Percentiles rank a stretch among this genome's conserved stretches.
phyloP scores from a whole-genome alignment of 2,888 invertebrate species.

The Nudaria mundana region DNA sequence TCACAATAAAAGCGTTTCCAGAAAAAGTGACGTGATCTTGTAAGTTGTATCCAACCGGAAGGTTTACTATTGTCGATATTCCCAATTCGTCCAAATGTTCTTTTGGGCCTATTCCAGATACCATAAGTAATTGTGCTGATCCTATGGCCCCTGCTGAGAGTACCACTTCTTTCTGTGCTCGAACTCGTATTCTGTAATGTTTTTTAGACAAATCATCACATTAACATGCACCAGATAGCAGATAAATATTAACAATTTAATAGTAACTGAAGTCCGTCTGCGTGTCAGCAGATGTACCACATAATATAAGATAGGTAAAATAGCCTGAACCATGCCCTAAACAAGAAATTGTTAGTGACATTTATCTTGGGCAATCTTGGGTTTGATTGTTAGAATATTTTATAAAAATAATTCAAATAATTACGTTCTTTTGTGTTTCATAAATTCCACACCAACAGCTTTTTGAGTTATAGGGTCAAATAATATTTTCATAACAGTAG shows the following conservation, averaged over 20 bases:
- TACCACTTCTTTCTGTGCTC: slow-evolving; percentile 88
- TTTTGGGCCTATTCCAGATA: slow-evolving; percentile 90
- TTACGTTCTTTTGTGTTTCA: slow-evolving; percentile 80
- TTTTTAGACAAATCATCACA: neutral
- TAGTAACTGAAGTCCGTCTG: no score
- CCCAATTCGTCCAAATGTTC: slow-evolving; percentile 80
- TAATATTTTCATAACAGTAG: slow-evolving; percentile 85
- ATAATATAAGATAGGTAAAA: no score
- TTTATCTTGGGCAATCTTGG: no score
- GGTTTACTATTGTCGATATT: slow-evolving; percentile 84
- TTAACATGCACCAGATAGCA: no score
- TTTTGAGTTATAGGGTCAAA: slow-evolving; percentile 82
- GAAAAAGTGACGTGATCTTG: slow-evolving; percentile 90
- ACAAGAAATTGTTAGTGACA: neutral
- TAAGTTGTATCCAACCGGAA: slow-evolving; percentile 90
- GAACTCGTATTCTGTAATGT: slow-evolving; percentile 53
- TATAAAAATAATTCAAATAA: no score
- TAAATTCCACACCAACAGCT: slow-evolving; percentile 86
- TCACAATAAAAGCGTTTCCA: slow-evolving; percentile 86
- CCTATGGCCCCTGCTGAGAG: slow-evolving; percentile 91
- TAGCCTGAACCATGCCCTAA: no score
- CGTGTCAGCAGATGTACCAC: no score
- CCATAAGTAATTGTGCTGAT: slow-evolving; percentile 92
- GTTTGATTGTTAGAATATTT: no score
- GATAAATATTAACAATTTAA: no score